Evolutionary conservation across 2,888 invertebrate genomes (phyloP), one percentile per base, ranked within the genome.

Genomic region (Pandemis cinnamomeana): DNA sequence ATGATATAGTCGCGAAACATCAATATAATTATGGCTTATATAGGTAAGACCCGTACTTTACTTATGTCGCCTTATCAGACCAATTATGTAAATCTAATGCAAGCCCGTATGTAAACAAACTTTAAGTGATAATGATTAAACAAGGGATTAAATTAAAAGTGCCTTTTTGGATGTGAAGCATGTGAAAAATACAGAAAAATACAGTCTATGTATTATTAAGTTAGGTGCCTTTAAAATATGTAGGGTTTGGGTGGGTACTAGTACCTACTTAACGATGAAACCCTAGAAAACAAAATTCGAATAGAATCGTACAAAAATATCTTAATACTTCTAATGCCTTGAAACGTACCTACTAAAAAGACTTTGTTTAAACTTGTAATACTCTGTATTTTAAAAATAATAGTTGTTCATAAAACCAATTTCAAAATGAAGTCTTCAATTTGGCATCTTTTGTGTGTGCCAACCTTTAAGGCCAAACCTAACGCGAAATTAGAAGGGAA

Each of bases 401-500:
- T 36, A 36, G 27, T 36, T 36, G 27, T 36, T 11, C n/a, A n/a
- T 20, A 20, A 20, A 20, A 1, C 20, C 20, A 20, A 20, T 20
- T 20, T 20, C 20, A 20, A 20, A 20, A 20, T 5, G 15, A 62
- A 61, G 4, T 13, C n/a, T 13, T 61, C 51, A 5, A 77, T 76
- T 78, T 78, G 77, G 1, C 11, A 72, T 55, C 74, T 76, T 77
- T n/a, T 80, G 90, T 87, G 82, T 87, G 77, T 73, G 75, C 78
- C 71, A 53, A 68, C 75, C 76, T 80, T 77, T 76, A 86, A 87
- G 82, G 84, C 85, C 82, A 85, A 85, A 86, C 87, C 89, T 87
- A 87, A 88, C 89, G 87, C 88, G 85, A 90, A 93, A 91, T 92
- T 92, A 91, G 88, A 90, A 90, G 90, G 88, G 90, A 91, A 89